These are phyloP conservation scores for Nematolebias whitei DNA, from an alignment of 2,113 vertebrate species.

Conservation along the genomic window DNA sequence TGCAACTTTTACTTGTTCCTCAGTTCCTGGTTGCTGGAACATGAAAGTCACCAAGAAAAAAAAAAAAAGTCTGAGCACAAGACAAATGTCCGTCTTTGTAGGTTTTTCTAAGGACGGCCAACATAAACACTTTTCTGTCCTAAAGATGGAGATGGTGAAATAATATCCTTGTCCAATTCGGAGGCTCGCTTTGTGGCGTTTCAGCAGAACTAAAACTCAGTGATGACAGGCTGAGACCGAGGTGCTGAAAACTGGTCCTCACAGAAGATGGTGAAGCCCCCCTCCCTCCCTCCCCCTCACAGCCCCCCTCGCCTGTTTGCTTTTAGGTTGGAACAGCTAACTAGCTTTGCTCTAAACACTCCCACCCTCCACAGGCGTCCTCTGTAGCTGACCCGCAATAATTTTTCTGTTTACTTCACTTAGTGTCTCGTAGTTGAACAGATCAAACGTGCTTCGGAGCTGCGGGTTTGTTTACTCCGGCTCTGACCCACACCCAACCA, in stretches of 20 bases:
- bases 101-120: no score
- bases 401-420: conserved; percentile 72
- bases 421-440: conserved; percentile 67
- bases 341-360: conserved; percentile 25
- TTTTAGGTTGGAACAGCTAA: conserved; percentile 37
- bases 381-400: conserved; percentile 60
- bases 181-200: no score
- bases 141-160: conserved; percentile 6
- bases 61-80: no score
- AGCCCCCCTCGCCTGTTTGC: neutral
- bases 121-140: no score
- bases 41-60: no score
- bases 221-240: conserved; percentile 45
- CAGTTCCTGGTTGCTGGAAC: no score
- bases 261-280: conserved; percentile 12
- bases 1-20: no score
- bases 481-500: conserved; percentile 70
- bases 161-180: conserved; percentile 19
- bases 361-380: conserved; percentile 32
- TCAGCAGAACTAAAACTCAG: conserved; percentile 25
- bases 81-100: no score
- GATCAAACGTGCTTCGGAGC: conserved; percentile 76
- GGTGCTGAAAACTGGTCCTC: conserved; percentile 35
- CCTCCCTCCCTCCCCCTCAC: conserved; percentile 1
- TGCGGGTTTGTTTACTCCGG: conserved; percentile 78